Base-by-base conservation (phyloP, 1,140 invertebrate genomes). In the Formica exsecta region DNA sequence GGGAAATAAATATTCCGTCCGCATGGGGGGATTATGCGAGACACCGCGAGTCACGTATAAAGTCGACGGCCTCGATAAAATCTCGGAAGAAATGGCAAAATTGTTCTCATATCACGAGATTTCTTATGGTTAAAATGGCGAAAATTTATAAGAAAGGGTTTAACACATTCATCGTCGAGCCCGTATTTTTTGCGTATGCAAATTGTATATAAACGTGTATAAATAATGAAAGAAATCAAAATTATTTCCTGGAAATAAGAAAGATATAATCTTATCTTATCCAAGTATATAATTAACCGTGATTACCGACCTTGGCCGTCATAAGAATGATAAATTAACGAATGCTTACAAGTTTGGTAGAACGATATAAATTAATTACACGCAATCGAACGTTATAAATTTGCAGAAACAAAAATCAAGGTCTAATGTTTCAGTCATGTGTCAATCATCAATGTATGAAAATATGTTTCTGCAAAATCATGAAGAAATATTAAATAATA, bases 1-100 rank as follows among this genome's bases (percentile, higher is more conserved):
- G 61, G 44, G 61, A 85, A 85, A 77, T 85, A 85, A 85, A 76
- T 85, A 85, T 85, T 85, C 81, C 44, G 73, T 65, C 22, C 73
- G 62, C 73, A 65, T 65, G 59, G 48, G 22, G 25, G 71, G 81
- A 85, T 85, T 85, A 77, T 77, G 61, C 73, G 81, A 85, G 25
- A 44, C 11, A 2, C 48, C n/a, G 41, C 8, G 16, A 57, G 16
- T 80, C 70, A 54, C 70, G 70, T 62, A 77, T 29, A 74, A 29
- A 81, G 36, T 59, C 71, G 71, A 77, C 75, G 61, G 32, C 76
- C 64, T 57, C 68, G 68, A 74, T 74, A 68, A 83, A 83, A 83
- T 83, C 79, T 83, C 68, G 57, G 68, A 61, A 83, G 68, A 74
- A 83, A 83, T 74, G 68, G 57, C 54, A 73, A 74, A 61, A 83